Evolutionary conservation across 2,888 invertebrate species (phyloP).

Genomic region (Beris morrisii): DNA sequence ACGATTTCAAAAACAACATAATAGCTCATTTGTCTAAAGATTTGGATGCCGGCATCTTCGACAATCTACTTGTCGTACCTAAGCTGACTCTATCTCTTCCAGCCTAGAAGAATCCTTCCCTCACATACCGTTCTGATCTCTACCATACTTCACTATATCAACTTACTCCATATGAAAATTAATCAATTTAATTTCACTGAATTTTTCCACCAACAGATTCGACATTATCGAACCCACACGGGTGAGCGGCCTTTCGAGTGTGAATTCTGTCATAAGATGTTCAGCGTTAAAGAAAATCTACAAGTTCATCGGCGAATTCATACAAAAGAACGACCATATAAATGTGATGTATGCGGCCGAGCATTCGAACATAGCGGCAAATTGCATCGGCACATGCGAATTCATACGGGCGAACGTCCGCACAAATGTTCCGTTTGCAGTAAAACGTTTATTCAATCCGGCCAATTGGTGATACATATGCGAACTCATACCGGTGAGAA

Average conservation of each 20-base stretch:
- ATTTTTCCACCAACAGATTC: slow-evolving; percentile 49
- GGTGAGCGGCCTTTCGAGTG: slow-evolving; percentile 90
- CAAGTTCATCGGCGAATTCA: slow-evolving; percentile 88
- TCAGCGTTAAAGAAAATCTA: slow-evolving; percentile 89
- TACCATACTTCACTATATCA: too few species aligned
- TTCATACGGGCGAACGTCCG: slow-evolving; percentile 85
- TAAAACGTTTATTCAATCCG: slow-evolving; percentile 89
- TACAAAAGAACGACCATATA: slow-evolving; percentile 88
- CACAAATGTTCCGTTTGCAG: slow-evolving; percentile 86
- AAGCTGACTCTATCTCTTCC: too few species aligned
- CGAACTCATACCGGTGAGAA: slow-evolving; percentile 86
- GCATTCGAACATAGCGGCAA: slow-evolving; percentile 92
- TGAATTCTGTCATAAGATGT: slow-evolving; percentile 89
- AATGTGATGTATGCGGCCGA: slow-evolving; percentile 83
- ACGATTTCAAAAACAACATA: too few species aligned
- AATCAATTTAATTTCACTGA: too few species aligned
- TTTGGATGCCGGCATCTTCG: too few species aligned
- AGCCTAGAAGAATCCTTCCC: too few species aligned
- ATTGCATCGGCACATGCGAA: slow-evolving; percentile 85
- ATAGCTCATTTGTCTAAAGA: too few species aligned
- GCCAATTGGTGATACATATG: slow-evolving; percentile 88
- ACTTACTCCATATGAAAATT: too few species aligned
- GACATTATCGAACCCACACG: slow-evolving; percentile 88
- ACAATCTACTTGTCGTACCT: too few species aligned
- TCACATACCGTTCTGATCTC: too few species aligned